Conservation (phyloP, 2,113 vertebrate genomes). For the Pseudorasbora parva region DNA sequence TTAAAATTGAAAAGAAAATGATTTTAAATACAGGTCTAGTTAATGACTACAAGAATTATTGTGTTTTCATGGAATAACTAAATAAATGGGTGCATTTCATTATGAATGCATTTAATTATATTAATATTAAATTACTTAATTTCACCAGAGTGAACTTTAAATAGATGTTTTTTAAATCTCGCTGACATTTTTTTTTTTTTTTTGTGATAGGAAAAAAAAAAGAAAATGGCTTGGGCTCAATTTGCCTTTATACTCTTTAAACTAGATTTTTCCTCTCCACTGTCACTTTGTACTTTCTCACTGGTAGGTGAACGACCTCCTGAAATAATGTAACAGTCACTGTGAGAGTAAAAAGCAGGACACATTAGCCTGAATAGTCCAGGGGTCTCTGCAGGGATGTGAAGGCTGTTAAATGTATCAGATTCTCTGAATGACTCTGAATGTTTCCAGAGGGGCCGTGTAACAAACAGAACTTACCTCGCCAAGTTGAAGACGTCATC, state of each 20-base stretch:
- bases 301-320: background rate
- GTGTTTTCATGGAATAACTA: background rate
- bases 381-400: background rate
- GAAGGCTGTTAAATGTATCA: background rate
- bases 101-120: too few species aligned
- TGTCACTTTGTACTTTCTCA: background rate
- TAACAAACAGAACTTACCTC: slow-evolving; percentile 79
- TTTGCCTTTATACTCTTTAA: background rate
- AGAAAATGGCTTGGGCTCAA: background rate
- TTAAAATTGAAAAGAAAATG: too few species aligned
- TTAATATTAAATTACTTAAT: too few species aligned
- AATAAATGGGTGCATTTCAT: background rate
- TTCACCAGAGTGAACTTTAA: too few species aligned
- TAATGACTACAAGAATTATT: too few species aligned
- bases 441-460: background rate
- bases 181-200: too few species aligned
- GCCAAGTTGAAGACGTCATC: slow-evolving; percentile 97
- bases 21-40: too few species aligned
- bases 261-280: background rate
- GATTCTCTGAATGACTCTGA: background rate
- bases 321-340: background rate
- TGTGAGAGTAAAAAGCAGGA: background rate
- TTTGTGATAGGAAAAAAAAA: too few species aligned
- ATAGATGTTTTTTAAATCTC: too few species aligned
- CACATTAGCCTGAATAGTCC: background rate